Evolutionary conservation across 2,797 vertebrate species (phyloP).

Genomic region (Poecilia velifera): DNA sequence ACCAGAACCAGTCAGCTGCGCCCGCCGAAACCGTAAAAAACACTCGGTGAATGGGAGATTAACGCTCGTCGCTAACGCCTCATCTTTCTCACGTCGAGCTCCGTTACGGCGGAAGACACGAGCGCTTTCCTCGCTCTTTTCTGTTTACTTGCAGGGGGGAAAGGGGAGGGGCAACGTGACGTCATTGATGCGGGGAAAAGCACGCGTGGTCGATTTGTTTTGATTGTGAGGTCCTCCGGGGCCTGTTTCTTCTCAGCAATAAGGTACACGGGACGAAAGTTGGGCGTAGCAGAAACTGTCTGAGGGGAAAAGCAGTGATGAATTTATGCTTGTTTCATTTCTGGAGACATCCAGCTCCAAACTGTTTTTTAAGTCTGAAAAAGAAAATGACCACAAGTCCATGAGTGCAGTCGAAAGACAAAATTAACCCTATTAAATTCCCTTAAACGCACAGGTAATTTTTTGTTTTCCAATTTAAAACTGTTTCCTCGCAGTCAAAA

Average conservation of each 20-base stretch:
- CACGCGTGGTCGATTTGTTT: slow-evolving; percentile 85
- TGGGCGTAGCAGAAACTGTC: neutral
- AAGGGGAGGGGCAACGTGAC: slow-evolving; percentile 71
- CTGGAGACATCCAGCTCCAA: neutral
- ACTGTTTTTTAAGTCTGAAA: neutral
- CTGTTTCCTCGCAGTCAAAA: neutral
- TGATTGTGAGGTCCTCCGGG: slow-evolving; percentile 69
- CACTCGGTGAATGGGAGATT: neutral
- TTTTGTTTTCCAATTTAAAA: neutral
- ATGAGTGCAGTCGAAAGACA: neutral
- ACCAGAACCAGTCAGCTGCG: slow-evolving; percentile 61
- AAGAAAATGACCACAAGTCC: neutral
- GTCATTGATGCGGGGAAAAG: slow-evolving; percentile 82
- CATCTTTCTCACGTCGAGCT: slow-evolving; percentile 3
- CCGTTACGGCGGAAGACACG: slow-evolving; percentile 43
- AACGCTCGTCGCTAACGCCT: neutral
- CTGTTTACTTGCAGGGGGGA: slow-evolving; percentile 64
- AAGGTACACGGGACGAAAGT: neutral
- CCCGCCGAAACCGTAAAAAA: slow-evolving; percentile 2
- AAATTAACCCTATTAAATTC: neutral
- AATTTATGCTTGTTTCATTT: neutral
- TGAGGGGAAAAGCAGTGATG: neutral
- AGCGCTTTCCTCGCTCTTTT: slow-evolving; percentile 41
- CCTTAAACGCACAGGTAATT: neutral
- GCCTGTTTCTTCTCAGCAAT: neutral